phyloP scores from a whole-genome alignment of 2,888 invertebrate species.

The Apotomis betuletana region DNA sequence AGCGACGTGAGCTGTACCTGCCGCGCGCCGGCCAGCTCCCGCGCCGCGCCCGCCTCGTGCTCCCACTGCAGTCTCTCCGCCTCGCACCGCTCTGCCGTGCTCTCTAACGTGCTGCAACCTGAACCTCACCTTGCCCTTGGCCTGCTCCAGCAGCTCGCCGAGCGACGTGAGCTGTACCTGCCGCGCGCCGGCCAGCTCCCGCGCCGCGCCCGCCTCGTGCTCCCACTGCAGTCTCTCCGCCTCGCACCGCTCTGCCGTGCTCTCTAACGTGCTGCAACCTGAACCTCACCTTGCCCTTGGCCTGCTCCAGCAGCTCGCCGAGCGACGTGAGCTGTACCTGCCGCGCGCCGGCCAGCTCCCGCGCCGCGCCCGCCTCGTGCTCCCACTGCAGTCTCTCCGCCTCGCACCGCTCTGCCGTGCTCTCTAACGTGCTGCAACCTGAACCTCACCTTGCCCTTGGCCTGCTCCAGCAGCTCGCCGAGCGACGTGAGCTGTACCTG shows the following conservation, averaged over 20 bases:
- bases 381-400: constrained; percentile 85
- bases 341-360: constrained; percentile 89
- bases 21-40: constrained; percentile 89
- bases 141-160: constrained; percentile 91
- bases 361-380: constrained; percentile 86
- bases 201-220: constrained; percentile 86
- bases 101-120: no score
- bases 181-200: constrained; percentile 89
- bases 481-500: constrained; percentile 92
- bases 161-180: constrained; percentile 91
- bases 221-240: constrained; percentile 90
- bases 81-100: constrained; percentile 86
- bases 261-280: no score
- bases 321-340: constrained; percentile 91
- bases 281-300: constrained; percentile 87
- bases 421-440: constrained; percentile 83
- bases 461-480: constrained; percentile 91
- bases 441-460: constrained; percentile 55
- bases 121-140: constrained; percentile 87
- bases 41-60: constrained; percentile 86
- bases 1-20: constrained; percentile 91
- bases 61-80: constrained; percentile 90
- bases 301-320: constrained; percentile 91
- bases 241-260: constrained; percentile 87
- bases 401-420: constrained; percentile 48